Evolutionary conservation across 1,140 invertebrate species (phyloP).

Genomic region (Ctenoplectra terminalis): DNA sequence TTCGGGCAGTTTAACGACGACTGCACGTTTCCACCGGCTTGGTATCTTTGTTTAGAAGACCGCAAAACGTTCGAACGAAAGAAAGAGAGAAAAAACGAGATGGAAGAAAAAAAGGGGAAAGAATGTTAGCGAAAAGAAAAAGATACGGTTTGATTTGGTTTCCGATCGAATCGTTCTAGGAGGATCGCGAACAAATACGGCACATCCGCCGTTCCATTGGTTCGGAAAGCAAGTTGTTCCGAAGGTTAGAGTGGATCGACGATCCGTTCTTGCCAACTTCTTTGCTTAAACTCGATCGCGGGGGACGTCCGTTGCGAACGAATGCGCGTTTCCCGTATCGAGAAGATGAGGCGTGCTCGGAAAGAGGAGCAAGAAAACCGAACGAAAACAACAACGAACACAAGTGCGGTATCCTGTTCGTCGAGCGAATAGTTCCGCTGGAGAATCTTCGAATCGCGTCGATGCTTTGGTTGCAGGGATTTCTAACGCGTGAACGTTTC

Average conservation of each 20-base stretch:
- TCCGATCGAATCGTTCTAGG: neutral
- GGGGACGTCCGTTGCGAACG: constrained; percentile 23
- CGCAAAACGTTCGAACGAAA: no score
- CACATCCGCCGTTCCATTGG: no score
- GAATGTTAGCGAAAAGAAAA: no score
- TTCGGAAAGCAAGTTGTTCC: neutral
- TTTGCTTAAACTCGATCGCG: constrained; percentile 21
- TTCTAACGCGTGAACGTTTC: neutral
- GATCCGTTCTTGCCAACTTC: constrained; percentile 9
- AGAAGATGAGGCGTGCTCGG: constrained; percentile 3
- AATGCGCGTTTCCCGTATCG: constrained; percentile 24
- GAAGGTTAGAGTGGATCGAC: neutral
- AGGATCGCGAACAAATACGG: neutral
- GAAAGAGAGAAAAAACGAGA: neutral
- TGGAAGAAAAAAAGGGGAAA: neutral
- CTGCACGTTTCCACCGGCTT: neutral
- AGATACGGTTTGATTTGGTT: neutral
- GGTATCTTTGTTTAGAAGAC: no score
- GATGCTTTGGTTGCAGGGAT: constrained; percentile 30
- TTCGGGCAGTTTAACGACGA: constrained; percentile 4
- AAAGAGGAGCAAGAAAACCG: constrained; percentile 32
- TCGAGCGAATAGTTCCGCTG: neutral
- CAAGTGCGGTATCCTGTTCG: neutral
- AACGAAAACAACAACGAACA: constrained; percentile 24
- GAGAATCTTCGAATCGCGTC: neutral